Percentiles rank a stretch among this genome's conserved stretches.
These are phyloP conservation scores for Sphaeramia orbicularis DNA, from an alignment of 2,797 vertebrate genomes.

Conservation along the genomic window DNA sequence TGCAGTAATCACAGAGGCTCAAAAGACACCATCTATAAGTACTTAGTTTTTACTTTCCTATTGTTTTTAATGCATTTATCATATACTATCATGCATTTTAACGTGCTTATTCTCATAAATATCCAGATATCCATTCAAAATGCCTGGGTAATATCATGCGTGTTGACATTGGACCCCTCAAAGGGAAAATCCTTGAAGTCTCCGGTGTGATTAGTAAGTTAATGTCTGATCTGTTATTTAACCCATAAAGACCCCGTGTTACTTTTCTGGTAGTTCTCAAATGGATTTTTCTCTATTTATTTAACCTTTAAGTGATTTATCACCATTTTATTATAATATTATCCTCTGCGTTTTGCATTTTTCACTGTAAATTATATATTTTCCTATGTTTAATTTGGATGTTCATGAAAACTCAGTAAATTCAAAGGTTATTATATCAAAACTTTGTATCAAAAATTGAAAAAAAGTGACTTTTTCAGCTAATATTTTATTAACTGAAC, in stretches of 20 bases:
- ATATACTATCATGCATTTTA: neutral
- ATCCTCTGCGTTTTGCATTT: too few relatives aligned
- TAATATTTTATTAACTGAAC: too few relatives aligned
- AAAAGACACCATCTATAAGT: constrained; percentile 55
- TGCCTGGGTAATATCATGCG: constrained; percentile 78
- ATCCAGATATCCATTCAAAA: constrained; percentile 55
- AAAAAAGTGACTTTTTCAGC: too few relatives aligned
- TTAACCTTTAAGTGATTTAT: neutral
- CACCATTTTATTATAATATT: too few relatives aligned
- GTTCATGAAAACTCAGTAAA: too few relatives aligned
- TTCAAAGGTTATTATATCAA: too few relatives aligned
- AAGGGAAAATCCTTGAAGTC: constrained; percentile 68
- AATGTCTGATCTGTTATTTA: neutral
- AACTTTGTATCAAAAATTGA: too few relatives aligned
- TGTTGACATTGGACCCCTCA: constrained; percentile 60
- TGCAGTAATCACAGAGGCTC: constrained; percentile 35
- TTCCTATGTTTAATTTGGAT: too few relatives aligned
- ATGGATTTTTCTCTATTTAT: rapidly evolving
- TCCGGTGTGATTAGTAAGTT: constrained; percentile 62
- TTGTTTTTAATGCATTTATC: neutral
- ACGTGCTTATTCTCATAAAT: neutral
- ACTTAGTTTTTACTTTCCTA: neutral
- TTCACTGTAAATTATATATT: too few relatives aligned
- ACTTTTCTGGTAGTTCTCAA: neutral
- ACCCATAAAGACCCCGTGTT: too few relatives aligned